Conservation (phyloP, 1,140 invertebrate species). For the Whitmania pigra region DNA sequence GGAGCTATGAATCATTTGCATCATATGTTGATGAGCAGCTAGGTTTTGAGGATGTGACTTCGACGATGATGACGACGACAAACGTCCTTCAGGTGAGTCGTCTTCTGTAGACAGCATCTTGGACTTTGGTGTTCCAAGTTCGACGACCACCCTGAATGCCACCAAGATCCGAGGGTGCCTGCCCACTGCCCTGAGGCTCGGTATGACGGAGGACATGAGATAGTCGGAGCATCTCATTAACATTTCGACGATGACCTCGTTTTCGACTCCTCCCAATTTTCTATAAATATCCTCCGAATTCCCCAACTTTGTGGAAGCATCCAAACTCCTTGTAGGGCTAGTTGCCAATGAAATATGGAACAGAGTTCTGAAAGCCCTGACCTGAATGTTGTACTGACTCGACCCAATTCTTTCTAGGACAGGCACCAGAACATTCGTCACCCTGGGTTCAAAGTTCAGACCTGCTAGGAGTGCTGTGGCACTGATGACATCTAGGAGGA, state of each 20-base stretch:
- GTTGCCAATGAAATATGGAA: background rate
- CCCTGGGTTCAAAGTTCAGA: background rate
- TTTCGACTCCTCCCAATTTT: background rate
- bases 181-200: background rate
- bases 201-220: background rate
- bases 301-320: background rate
- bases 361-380: slow-evolving; percentile 5
- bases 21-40: too few relatives aligned
- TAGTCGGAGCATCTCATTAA: slow-evolving; percentile 10
- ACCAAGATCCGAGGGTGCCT: background rate
- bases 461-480: background rate
- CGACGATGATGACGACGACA: background rate
- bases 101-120: background rate
- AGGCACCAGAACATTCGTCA: background rate
- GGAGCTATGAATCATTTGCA: slow-evolving; percentile 6
- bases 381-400: background rate
- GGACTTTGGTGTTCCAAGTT: background rate
- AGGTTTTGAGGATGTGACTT: background rate
- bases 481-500: background rate
- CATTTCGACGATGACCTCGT: background rate
- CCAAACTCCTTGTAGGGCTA: background rate
- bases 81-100: background rate
- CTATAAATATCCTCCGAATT: too few relatives aligned
- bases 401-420: slow-evolving; percentile 9
- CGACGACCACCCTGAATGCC: background rate